Evolutionary conservation across 2,113 vertebrate genomes (phyloP).

Genomic region (Anguilla rostrata): DNA sequence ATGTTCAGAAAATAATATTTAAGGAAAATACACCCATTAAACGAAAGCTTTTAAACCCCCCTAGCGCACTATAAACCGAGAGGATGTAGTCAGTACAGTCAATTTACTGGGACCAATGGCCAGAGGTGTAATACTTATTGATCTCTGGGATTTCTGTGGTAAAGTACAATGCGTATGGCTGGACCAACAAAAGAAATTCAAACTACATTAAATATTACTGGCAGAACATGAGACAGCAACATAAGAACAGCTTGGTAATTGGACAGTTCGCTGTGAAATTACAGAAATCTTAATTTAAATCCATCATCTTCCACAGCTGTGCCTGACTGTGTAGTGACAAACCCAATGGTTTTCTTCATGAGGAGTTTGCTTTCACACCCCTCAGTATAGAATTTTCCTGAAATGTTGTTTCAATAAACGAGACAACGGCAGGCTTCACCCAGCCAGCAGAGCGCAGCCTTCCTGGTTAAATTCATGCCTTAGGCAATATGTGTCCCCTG

Average conservation of each 20-base stretch:
- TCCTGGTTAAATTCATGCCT: too few species aligned
- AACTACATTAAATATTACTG: background rate
- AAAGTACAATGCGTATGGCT: background rate
- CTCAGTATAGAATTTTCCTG: too few species aligned
- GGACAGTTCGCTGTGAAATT: background rate
- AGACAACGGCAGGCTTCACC: background rate
- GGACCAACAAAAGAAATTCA: background rate
- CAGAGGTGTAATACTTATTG: background rate
- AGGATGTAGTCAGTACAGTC: background rate
- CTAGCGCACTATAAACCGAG: background rate
- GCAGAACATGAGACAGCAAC: background rate
- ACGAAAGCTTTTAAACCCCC: background rate
- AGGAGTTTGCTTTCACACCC: too few species aligned
- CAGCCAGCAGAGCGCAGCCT: too few species aligned
- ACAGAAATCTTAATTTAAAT: background rate
- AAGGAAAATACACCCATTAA: constrained; percentile 1
- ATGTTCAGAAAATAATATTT: background rate
- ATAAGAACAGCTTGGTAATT: background rate
- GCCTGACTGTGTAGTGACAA: too few species aligned
- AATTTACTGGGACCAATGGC: background rate
- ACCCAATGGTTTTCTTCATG: too few species aligned
- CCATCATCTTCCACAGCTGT: background rate
- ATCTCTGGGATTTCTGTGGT: background rate
- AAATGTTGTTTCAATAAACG: background rate
- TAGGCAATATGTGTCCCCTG: too few species aligned